Conservation (phyloP, 2,113 vertebrate species). For the Ictalurus furcatus region DNA sequence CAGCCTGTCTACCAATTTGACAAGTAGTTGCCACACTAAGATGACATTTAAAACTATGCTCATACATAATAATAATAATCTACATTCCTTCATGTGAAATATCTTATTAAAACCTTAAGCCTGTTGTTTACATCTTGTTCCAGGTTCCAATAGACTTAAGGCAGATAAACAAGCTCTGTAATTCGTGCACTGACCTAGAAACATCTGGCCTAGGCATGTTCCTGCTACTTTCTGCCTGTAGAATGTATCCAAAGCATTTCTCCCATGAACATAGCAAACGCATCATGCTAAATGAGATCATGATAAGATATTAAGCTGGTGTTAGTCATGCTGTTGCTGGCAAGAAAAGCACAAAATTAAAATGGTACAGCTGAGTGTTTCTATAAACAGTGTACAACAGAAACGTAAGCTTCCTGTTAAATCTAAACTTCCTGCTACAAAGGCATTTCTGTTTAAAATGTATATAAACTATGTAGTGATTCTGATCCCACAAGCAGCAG, state of each 20-base stretch:
- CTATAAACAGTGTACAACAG: slow-evolving; percentile 7
- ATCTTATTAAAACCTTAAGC: not conserved
- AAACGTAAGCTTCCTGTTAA: slow-evolving; percentile 4
- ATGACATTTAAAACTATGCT: not conserved
- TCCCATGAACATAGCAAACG: slow-evolving; percentile 15
- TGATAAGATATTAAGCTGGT: slow-evolving; percentile 8
- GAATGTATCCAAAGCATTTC: not conserved
- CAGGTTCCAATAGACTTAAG: not conserved
- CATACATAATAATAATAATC: not conserved
- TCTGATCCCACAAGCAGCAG: not conserved
- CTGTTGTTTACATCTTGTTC: not conserved
- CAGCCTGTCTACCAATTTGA: not conserved
- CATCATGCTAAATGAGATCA: slow-evolving; percentile 20
- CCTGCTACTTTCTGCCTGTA: not conserved
- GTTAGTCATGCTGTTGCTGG: slow-evolving; percentile 26
- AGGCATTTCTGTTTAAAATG: not conserved
- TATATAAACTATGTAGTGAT: not conserved
- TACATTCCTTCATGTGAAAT: not conserved
- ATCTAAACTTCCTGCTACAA: slow-evolving; percentile 9
- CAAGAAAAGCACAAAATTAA: slow-evolving; percentile 10
- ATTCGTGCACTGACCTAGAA: not conserved
- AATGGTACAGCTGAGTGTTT: not conserved
- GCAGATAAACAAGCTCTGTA: not conserved
- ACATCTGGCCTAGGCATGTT: not conserved
- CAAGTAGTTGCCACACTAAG: not conserved